Conservation (phyloP, 2,888 invertebrate genomes). For the Rhamphomyia laevipes region DNA sequence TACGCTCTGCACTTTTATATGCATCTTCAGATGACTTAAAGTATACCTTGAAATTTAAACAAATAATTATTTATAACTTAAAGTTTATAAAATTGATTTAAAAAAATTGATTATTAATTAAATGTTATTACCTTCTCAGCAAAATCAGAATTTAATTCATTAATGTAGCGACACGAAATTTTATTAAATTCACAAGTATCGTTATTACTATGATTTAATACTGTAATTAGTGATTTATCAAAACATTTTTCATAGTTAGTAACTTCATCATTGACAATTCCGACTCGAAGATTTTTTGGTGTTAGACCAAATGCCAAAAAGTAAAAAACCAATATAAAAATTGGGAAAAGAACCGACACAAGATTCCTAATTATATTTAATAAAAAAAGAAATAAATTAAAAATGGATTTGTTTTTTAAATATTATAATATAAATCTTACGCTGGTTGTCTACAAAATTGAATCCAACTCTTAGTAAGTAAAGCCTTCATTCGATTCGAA, state of each 20-base stretch:
- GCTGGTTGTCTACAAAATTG: constrained; percentile 60
- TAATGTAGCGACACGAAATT: constrained; percentile 50
- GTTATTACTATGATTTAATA: constrained; percentile 27
- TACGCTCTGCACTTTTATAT: constrained; percentile 41
- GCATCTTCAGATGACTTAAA: constrained; percentile 45
- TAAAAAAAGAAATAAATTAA: constrained; percentile 16
- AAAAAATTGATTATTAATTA: not conserved
- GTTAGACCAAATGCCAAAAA: constrained; percentile 70
- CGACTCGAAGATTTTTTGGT: constrained; percentile 57
- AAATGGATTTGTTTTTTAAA: too few relatives aligned
- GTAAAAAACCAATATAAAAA: constrained; percentile 68
- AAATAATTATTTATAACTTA: too few relatives aligned
- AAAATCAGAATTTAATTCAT: constrained; percentile 45
- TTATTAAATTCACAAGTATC: constrained; percentile 42
- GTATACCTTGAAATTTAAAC: constrained; percentile 31
- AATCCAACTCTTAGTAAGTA: constrained; percentile 56
- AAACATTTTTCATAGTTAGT: constrained; percentile 35
- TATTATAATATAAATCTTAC: constrained; percentile 34
- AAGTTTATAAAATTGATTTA: not conserved
- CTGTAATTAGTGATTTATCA: constrained; percentile 33
- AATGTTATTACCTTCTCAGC: constrained; percentile 37
- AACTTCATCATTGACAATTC: constrained; percentile 69
- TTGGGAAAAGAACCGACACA: constrained; percentile 67
- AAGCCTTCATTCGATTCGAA: constrained; percentile 45
- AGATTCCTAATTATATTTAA: too few relatives aligned